Base-by-base conservation (phyloP, 2,113 vertebrate genomes). In the Raja brachyura region DNA sequence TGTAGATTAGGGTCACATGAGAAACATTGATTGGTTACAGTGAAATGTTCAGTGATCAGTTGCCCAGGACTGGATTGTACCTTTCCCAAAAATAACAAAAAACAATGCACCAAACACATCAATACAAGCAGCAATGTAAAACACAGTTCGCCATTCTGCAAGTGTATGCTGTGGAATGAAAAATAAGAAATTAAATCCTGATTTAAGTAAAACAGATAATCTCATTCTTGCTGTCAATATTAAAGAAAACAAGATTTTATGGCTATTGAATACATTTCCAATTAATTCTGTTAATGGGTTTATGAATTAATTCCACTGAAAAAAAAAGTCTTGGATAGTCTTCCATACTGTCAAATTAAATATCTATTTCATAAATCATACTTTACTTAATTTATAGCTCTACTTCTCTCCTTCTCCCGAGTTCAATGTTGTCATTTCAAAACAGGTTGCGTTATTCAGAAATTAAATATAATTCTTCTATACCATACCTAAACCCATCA, bases 111-210 rank as follows among this genome's bases (percentile, higher is more conserved):
- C 99, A 66, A 98, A 97, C 16, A 98, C 63, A 94, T 99, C 98
- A 95, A 99, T 98, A 93, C 95, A 96, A 93, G 98, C 98, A 93
- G 98, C 98, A 11, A 99, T 99, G 95, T 96, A 99, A 96, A 99
- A 99, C 48, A 99, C 98, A 0, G 93, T 95, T 94, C 97, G 97
- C 99, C 99, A 99, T 94, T 99, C 97, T 94, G 93, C 95, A 56
- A 98, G 96, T 63, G 98, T 98, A 94, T 98, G 98, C 99, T 99
- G 93, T 33, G 94, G 94, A 94, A 95, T 93, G 75, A 93, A 25
- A 54, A 68, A 48, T 85, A 28, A 93, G 22, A 88, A 88, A 83
- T 14, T 63, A 63, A 77, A 88, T 88, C 33, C 83, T 88, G 28
- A 63, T 61, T 83, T 88, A 88, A 33, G 59, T 28, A 56, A 63